Evolutionary conservation across 2,797 vertebrate genomes (phyloP).

Genomic region (Malurus splendens): DNA sequence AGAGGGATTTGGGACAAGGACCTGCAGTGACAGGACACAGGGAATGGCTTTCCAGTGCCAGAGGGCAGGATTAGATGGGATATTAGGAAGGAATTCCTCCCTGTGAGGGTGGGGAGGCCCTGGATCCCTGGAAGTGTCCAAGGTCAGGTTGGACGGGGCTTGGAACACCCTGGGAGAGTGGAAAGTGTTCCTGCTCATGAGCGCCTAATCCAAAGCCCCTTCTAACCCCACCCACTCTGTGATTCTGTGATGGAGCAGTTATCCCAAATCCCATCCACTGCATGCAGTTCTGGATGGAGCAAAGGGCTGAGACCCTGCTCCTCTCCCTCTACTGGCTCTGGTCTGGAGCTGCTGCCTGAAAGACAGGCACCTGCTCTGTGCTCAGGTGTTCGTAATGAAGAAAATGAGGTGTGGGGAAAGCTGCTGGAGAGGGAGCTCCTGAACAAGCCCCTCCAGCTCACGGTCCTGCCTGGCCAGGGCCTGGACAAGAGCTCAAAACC

Average conservation of each 20-base stretch:
- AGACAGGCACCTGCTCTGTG: accelerated
- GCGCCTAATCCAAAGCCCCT: neutral
- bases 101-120: neutral
- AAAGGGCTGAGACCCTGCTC: neutral
- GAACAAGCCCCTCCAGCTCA: neutral
- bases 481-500: neutral
- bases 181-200: neutral
- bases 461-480: neutral
- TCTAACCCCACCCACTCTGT: neutral
- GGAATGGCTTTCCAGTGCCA: neutral
- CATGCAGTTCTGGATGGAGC: neutral
- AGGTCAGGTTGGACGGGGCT: neutral
- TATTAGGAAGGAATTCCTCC: neutral
- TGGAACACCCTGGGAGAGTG: neutral
- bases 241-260: neutral
- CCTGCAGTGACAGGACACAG: neutral
- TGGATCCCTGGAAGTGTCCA: neutral
- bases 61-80: no score
- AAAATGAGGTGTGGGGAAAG: neutral
- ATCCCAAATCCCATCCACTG: neutral
- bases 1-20: neutral
- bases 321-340: neutral
- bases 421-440: neutral
- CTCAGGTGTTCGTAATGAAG: neutral
- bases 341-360: neutral